Evolutionary conservation across 2,888 invertebrate genomes (phyloP).

Genomic region (Gnatocerus cornutus): DNA sequence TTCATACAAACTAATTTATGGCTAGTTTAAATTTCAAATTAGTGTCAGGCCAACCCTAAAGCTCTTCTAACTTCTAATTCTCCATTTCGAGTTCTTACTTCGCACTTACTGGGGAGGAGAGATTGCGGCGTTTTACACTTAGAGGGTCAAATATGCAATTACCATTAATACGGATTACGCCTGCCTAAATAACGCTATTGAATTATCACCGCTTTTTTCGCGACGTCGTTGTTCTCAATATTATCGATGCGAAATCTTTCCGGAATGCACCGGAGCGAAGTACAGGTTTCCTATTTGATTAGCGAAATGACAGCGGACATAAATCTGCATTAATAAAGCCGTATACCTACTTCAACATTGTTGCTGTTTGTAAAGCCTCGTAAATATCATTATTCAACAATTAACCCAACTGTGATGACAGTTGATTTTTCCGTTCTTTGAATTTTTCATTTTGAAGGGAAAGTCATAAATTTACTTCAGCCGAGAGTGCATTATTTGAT

Average conservation of each 20-base stretch:
- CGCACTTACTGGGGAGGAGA: constrained; percentile 60
- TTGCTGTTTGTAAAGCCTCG: constrained; percentile 58
- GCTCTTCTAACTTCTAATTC: constrained; percentile 65
- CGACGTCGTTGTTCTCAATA: constrained; percentile 14
- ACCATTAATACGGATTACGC: constrained; percentile 63
- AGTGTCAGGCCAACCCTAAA: constrained; percentile 67
- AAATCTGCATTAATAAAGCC: constrained; percentile 71
- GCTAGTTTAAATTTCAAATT: constrained; percentile 69
- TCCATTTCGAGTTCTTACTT: constrained; percentile 65
- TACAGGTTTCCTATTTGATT: constrained; percentile 69
- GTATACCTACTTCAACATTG: constrained; percentile 66
- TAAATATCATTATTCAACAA: constrained; percentile 58
- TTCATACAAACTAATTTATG: constrained; percentile 68
- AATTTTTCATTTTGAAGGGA: constrained; percentile 22
- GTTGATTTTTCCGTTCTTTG: constrained; percentile 37
- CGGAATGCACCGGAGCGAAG: constrained; percentile 62
- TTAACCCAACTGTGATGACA: constrained; percentile 22
- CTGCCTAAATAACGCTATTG: constrained; percentile 52
- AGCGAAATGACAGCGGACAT: constrained; percentile 68
- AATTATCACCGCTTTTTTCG: constrained; percentile 13
- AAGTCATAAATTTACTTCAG: constrained; percentile 24
- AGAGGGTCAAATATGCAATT: constrained; percentile 62
- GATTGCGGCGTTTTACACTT: constrained; percentile 60
- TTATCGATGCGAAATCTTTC: constrained; percentile 60
- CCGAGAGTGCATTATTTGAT: constrained; percentile 43